Evolutionary conservation across 2,888 invertebrate genomes (phyloP), one percentile per base, ranked within the genome.

Genomic region (Abrostola triplasia): DNA sequence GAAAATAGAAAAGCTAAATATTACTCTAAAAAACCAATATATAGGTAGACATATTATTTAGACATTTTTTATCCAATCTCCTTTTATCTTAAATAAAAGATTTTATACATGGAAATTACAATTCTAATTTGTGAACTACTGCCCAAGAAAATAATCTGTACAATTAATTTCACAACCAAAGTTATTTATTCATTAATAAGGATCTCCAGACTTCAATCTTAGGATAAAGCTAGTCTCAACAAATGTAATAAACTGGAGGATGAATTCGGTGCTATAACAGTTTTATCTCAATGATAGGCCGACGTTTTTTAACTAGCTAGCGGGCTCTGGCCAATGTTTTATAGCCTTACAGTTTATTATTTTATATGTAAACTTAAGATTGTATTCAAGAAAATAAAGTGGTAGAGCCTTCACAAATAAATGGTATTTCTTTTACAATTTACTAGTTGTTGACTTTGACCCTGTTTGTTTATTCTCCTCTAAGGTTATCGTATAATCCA

Each of bases 201-300:
- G 24, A 24, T 24, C 24, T 13, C 12, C 44, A 44, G 44, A 13
- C 44, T 44, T 44, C 44, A 44, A 44, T 44, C 44, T 44, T 13
- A 44, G 13, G 12, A 44, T 13, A 13, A 8, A 44, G 13, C 44
- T 8, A 44, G 12, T 44, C 44, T 44, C 44, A 44, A 44, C 44
- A 44, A 41, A 10, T 53, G 51, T 51, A 51, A 51, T 51, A 51
- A 51, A 51, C 12, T 40, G 13, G 37, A 4, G 38, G 38, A 51
- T 38, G 6, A 37, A 51, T 13, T 47, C 10, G 38, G 10, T 51
- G 13, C 38, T 38, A 51, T 8, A 38, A 12, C 13, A 51, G 51
- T 51, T 51, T 51, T 6, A 51, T 51, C 51, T 12, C 51, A 37
- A 44, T 44, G 12, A 44, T 12, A 13, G 44, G 44, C 44, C 13